Evolutionary conservation across 2,888 invertebrate species (phyloP).

Genomic region (Halictus ligatus): DNA sequence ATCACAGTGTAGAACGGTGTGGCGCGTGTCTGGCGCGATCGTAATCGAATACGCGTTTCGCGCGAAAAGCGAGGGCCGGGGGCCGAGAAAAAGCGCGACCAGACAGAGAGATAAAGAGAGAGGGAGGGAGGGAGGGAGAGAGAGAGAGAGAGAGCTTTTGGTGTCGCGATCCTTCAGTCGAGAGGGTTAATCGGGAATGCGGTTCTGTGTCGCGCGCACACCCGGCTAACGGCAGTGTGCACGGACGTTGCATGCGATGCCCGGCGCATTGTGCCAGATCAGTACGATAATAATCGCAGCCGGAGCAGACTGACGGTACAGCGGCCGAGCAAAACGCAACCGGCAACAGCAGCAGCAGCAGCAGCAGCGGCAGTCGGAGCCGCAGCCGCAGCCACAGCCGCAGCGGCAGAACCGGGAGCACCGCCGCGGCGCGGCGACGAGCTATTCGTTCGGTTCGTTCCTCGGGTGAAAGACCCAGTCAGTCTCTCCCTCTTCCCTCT

Average conservation of each 20-base stretch:
- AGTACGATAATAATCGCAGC: constrained; percentile 62
- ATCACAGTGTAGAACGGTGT: not conserved
- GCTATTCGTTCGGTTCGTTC: constrained; percentile 68
- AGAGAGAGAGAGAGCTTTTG: not conserved
- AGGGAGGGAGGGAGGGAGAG: too few relatives aligned
- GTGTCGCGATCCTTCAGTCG: not conserved
- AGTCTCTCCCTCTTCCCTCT: constrained; percentile 62
- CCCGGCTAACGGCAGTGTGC: constrained; percentile 41
- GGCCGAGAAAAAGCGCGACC: too few relatives aligned
- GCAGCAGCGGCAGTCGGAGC: constrained; percentile 19
- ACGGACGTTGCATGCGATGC: constrained; percentile 54
- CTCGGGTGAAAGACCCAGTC: constrained; percentile 77
- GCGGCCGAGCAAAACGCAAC: constrained; percentile 44
- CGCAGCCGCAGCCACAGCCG: constrained; percentile 21
- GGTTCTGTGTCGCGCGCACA: constrained; percentile 19
- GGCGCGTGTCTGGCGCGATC: too few relatives aligned
- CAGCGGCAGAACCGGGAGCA: constrained; percentile 16
- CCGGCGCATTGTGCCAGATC: constrained; percentile 61
- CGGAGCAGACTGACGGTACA: constrained; percentile 49
- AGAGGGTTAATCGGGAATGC: constrained; percentile 14
- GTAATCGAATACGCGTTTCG: too few relatives aligned
- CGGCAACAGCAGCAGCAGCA: constrained; percentile 29
- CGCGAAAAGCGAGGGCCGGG: not conserved
- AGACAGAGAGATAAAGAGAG: not conserved
- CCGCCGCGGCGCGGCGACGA: constrained; percentile 38